phyloP scores from a whole-genome alignment of 1,140 invertebrate genomes.

The Rhopalosiphum padi region DNA sequence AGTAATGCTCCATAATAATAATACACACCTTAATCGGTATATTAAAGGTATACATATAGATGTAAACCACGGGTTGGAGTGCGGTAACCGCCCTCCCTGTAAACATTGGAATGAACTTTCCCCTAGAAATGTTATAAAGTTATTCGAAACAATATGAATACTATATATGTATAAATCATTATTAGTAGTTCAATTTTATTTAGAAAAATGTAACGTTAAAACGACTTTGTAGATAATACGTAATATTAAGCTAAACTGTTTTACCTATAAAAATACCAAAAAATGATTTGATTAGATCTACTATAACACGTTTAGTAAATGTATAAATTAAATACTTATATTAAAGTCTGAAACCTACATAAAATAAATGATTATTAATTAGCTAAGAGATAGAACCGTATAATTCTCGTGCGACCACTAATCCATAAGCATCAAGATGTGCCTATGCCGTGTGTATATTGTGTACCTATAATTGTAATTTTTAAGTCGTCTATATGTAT shows the following conservation, averaged over 20 bases:
- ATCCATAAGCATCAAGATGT: too few relatives aligned
- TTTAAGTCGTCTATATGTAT: too few relatives aligned
- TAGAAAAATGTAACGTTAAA: neutral
- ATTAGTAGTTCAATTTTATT: neutral
- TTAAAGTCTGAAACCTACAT: neutral
- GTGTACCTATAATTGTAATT: too few relatives aligned
- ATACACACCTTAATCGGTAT: neutral
- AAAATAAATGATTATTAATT: neutral
- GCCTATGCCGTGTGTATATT: too few relatives aligned
- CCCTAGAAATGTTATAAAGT: neutral
- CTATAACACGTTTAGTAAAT: neutral
- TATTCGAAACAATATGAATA: neutral
- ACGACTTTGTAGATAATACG: neutral
- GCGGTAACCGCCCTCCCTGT: neutral
- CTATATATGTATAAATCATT: neutral
- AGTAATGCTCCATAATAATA: neutral
- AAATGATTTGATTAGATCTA: neutral
- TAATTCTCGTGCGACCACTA: too few relatives aligned
- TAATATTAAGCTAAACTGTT: neutral
- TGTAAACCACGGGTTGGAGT: neutral
- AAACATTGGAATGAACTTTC: neutral
- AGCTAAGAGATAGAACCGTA: neutral
- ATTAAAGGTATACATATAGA: neutral
- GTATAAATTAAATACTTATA: neutral
- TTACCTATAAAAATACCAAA: neutral